Percentiles rank a stretch among this genome's conserved stretches.
phyloP scores from a whole-genome alignment of 1,140 invertebrate genomes.

The Tetragnatha versicolor region DNA sequence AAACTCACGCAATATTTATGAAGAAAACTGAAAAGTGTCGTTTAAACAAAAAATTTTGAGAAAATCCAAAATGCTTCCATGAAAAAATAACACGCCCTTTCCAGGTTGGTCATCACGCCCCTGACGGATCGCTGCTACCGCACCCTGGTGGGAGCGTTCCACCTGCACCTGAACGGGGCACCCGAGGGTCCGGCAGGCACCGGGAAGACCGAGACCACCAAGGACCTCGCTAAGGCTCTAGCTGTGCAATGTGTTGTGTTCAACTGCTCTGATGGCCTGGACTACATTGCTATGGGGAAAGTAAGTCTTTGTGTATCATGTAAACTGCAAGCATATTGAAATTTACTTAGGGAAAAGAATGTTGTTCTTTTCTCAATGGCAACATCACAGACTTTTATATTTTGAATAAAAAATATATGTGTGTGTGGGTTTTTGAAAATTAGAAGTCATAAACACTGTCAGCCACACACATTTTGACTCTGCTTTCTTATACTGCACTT shows the following conservation, averaged over 20 bases:
- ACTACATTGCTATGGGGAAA: slow-evolving; percentile 93
- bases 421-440: no score
- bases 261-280: slow-evolving; percentile 92
- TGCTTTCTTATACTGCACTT: no score
- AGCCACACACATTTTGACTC: no score
- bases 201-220: slow-evolving; percentile 89
- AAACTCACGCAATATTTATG: not conserved
- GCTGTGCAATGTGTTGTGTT: slow-evolving; percentile 93
- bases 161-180: slow-evolving; percentile 85
- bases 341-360: no score
- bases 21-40: not conserved
- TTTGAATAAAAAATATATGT: no score
- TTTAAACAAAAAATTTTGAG: not conserved
- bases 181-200: slow-evolving; percentile 89
- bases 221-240: slow-evolving; percentile 87
- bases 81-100: no score
- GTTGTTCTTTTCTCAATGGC: no score
- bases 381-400: no score
- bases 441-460: no score
- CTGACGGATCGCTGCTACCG: slow-evolving; percentile 84
- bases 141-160: slow-evolving; percentile 86
- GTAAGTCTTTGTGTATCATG: no score
- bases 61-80: not conserved
- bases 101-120: slow-evolving; percentile 76
- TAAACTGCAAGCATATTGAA: no score